A percentile compares a stretch with the other conserved stretches of the same genome.
Conservation (phyloP, 1,140 invertebrate genomes). For the Lepidurus couesii region DNA sequence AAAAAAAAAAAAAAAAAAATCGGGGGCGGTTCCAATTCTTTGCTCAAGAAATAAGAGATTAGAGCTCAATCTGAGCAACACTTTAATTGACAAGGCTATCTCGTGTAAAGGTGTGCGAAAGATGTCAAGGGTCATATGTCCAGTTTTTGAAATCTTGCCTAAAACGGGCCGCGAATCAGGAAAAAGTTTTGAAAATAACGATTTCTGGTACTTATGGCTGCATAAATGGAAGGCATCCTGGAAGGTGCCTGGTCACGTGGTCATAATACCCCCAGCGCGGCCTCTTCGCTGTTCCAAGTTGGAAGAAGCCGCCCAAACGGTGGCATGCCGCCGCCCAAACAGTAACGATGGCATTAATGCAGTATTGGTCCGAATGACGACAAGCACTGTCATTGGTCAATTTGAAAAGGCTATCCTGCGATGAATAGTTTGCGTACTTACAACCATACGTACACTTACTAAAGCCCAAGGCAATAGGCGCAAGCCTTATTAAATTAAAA, state of each 20-base stretch:
- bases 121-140: constrained; percentile 92
- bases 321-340: constrained; percentile 93
- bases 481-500: no score
- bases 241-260: constrained; percentile 62
- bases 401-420: no score
- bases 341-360: constrained; percentile 53
- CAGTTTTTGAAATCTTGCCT: constrained; percentile 62
- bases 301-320: constrained; percentile 85
- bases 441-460: no score
- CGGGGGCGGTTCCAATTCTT: constrained; percentile 89
- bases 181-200: constrained; percentile 38
- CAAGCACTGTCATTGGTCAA: no score
- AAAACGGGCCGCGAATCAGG: constrained; percentile 32
- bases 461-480: no score
- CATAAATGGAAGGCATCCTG: constrained; percentile 77
- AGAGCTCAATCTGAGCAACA: constrained; percentile 71
- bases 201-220: constrained; percentile 49
- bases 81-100: constrained; percentile 72
- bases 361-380: no score
- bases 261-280: constrained; percentile 81
- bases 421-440: no score
- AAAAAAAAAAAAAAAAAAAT: no score
- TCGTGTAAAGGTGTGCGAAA: constrained; percentile 92
- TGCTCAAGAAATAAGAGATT: constrained; percentile 89
- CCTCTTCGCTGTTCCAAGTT: constrained; percentile 88